A percentile compares a stretch with the other conserved stretches of the same genome.
Conservation (phyloP, 2,888 invertebrate genomes). For the Parochlus steinenii region DNA sequence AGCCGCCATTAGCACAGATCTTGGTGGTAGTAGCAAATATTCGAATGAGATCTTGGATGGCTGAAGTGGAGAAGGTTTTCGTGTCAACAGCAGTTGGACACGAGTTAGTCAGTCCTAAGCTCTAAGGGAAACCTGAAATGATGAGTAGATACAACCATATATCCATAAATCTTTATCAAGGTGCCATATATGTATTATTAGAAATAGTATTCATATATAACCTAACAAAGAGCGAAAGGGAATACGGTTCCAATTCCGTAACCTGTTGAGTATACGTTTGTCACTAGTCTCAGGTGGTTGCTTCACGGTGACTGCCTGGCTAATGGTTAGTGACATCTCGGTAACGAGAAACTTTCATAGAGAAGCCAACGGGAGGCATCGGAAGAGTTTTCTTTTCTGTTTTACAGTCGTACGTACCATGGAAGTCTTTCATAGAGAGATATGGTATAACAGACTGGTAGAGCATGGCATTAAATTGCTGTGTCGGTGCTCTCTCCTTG, state of each 20-base stretch:
- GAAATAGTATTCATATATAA: too few species aligned
- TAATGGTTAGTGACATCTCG: conserved; percentile 31
- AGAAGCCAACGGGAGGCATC: conserved; percentile 37
- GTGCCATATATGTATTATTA: too few species aligned
- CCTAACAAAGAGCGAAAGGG: too few species aligned
- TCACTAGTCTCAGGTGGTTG: too few species aligned
- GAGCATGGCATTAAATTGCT: conserved; percentile 17
- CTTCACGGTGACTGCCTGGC: too few species aligned
- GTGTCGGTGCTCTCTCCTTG: conserved; percentile 18
- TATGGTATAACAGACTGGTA: conserved; percentile 17
- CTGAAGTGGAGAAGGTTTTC: conserved; percentile 45
- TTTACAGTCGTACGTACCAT: conserved; percentile 17
- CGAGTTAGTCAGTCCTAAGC: conserved; percentile 41
- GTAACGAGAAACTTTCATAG: conserved; percentile 38
- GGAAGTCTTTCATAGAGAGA: conserved; percentile 17
- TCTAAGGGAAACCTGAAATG: conserved; percentile 35
- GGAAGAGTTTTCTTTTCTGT: conserved; percentile 28
- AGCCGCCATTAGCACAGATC: conserved; percentile 37
- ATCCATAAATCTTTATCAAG: too few species aligned
- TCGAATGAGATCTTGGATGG: conserved; percentile 43
- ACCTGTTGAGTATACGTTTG: too few species aligned
- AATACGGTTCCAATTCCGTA: too few species aligned
- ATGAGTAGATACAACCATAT: conserved; percentile 26
- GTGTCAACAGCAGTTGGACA: conserved; percentile 43
- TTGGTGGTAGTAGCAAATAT: conserved; percentile 58